phyloP scores from a whole-genome alignment of 1,140 invertebrate species.

The Brachystomella parvula region DNA sequence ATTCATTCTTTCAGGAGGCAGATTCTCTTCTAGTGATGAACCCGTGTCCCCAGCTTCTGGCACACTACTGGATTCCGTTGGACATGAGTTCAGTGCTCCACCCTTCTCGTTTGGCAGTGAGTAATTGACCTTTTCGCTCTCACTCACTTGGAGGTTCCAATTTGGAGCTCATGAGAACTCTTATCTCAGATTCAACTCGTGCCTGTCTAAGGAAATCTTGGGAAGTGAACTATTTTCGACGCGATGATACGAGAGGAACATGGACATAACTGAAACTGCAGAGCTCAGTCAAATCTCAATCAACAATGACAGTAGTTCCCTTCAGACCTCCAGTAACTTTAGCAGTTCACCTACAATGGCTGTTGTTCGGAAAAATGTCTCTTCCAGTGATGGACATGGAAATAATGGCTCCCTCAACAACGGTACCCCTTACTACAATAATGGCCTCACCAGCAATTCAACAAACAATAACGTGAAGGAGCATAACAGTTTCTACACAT shows the following conservation, averaged over 20 bases:
- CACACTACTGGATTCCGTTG: too few relatives aligned
- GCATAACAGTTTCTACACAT: slow-evolving; percentile 1
- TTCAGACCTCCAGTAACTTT: not conserved
- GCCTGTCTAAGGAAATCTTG: too few relatives aligned
- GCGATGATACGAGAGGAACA: not conserved
- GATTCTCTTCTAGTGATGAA: too few relatives aligned
- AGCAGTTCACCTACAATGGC: not conserved
- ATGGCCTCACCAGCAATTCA: not conserved
- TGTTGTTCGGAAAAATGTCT: not conserved
- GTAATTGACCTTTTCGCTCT: too few relatives aligned
- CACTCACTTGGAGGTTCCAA: too few relatives aligned
- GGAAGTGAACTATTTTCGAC: too few relatives aligned
- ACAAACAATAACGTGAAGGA: slow-evolving; percentile 1
- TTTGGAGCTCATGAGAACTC: too few relatives aligned
- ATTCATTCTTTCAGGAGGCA: too few relatives aligned
- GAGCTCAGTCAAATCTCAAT: not conserved
- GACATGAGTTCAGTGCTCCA: too few relatives aligned
- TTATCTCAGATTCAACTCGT: too few relatives aligned
- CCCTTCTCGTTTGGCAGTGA: too few relatives aligned
- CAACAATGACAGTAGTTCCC: not conserved
- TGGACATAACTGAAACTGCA: slow-evolving; percentile 1
- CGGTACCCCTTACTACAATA: not conserved
- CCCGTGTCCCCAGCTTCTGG: too few relatives aligned
- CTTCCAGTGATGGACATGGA: not conserved
- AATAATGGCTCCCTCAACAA: not conserved